Percentiles rank a stretch among this genome's conserved stretches.
phyloP scores from a whole-genome alignment of 2,888 invertebrate species.

The Agonopterix heracliana region DNA sequence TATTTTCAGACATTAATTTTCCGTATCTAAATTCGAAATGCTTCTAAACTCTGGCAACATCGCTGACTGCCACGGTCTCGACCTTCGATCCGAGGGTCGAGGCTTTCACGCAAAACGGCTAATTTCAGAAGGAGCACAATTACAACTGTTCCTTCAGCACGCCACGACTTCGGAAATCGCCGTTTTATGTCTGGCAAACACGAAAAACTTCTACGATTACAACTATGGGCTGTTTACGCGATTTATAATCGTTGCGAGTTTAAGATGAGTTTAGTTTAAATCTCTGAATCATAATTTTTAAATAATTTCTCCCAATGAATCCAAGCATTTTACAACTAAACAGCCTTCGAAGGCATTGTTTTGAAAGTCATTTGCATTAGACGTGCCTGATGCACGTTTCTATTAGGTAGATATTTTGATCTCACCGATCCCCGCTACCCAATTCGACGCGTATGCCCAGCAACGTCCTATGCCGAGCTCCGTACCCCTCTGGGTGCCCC shows the following conservation, averaged over 20 bases:
- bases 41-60: conserved; percentile 14
- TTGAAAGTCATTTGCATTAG: too few relatives aligned
- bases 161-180: conserved; percentile 29
- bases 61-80: conserved; percentile 52
- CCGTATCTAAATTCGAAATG: neutral
- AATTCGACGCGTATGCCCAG: too few relatives aligned
- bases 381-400: too few relatives aligned
- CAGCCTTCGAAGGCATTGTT: too few relatives aligned
- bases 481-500: too few relatives aligned
- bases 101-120: conserved; percentile 45
- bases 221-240: conserved; percentile 9
- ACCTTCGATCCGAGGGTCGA: conserved; percentile 48
- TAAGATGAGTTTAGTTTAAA: too few relatives aligned
- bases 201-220: conserved; percentile 20
- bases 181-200: conserved; percentile 32
- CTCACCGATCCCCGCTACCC: too few relatives aligned
- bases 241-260: neutral
- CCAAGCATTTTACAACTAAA: too few relatives aligned
- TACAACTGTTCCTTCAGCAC: conserved; percentile 42
- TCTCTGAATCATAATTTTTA: too few relatives aligned
- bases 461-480: too few relatives aligned
- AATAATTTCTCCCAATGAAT: too few relatives aligned
- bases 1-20: neutral
- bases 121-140: conserved; percentile 38
- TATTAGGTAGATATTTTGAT: too few relatives aligned